Base-by-base conservation (phyloP, 2,888 invertebrate genomes). In the Pogonocherus hispidulus region DNA sequence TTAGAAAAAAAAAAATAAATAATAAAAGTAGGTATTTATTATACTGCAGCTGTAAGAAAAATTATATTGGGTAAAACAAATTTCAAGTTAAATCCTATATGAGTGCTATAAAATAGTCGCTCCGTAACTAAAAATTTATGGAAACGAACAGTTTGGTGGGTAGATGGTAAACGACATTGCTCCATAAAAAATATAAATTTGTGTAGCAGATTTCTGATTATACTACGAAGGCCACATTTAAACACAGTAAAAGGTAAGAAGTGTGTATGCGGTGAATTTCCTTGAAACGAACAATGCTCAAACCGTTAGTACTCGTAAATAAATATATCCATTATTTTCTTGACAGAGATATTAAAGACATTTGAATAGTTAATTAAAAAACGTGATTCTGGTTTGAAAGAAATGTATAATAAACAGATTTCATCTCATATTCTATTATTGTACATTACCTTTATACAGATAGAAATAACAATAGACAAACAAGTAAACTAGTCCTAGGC, bases 121-220 rank as follows among this genome's bases (percentile, higher is more conserved):
- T n/a, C n/a, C n/a, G n/a, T n/a, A 55, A 35, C 18, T 47, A 67
- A 59, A 67, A 67, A 57, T 44, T 35, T 23, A 67, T 67, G 57
- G 47, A 59, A 67, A 67, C 52, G 49, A 52, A 37, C 51, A 56
- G 46, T 67, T 59, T 16, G 9, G 46, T 59, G 19, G 32, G 27
- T 32, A 35, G 27, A 32, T 49, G 32, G 32, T 46, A 22, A 59
- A 54, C 41, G 41, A 41, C 41, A 41, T 14, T 9, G 32, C 11
- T 9, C 5, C 49, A 49, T 16, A 16, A 52, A 52, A 52, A 59
- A 47, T 27, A 32, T 32, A 32, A 57, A 46, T 57, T 57, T 57
- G 57, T 57, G 57, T 57, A 57, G 47, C 59, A 59, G 59, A 59
- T 59, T 59, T 47, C 59, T 59, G 32, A 35, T 59, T 47, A 32